These are phyloP conservation scores for Tringa solitaria DNA, from an alignment of 2,113 vertebrate species.

Conservation along the genomic window DNA sequence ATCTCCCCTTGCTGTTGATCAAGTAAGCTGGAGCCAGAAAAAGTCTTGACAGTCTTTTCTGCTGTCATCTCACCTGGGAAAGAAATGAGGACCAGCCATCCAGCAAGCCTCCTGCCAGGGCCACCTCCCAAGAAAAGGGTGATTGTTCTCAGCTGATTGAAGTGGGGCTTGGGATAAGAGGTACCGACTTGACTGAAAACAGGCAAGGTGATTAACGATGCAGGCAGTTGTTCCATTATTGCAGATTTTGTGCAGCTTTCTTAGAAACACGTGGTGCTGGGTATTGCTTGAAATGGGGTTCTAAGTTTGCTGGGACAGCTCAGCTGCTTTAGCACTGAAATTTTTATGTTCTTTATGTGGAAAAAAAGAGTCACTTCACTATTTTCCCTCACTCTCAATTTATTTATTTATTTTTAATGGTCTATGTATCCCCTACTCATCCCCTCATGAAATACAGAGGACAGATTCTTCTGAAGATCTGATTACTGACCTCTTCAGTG, in stretches of 20 bases:
- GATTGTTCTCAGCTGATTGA: background rate
- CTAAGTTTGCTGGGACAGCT: background rate
- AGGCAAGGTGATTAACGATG: background rate
- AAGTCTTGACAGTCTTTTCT: background rate
- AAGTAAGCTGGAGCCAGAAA: background rate
- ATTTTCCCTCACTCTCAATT: background rate
- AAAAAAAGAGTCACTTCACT: background rate
- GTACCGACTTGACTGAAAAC: background rate
- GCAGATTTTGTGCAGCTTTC: background rate
- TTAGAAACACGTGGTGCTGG: background rate
- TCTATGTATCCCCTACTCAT: no score
- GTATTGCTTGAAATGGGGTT: background rate
- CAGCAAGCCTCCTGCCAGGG: background rate
- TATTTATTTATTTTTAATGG: background rate
- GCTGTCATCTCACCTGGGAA: background rate
- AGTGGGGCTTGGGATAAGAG: background rate
- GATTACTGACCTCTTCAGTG: background rate
- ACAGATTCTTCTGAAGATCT: background rate
- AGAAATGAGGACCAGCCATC: background rate
- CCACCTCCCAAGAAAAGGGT: background rate
- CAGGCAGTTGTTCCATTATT: background rate
- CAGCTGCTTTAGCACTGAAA: background rate
- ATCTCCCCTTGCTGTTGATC: background rate
- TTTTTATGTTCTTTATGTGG: background rate
- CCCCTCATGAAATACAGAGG: background rate